Evolutionary conservation across 2,113 vertebrate genomes (phyloP).

Genomic region (Formicarius rufipectus): DNA sequence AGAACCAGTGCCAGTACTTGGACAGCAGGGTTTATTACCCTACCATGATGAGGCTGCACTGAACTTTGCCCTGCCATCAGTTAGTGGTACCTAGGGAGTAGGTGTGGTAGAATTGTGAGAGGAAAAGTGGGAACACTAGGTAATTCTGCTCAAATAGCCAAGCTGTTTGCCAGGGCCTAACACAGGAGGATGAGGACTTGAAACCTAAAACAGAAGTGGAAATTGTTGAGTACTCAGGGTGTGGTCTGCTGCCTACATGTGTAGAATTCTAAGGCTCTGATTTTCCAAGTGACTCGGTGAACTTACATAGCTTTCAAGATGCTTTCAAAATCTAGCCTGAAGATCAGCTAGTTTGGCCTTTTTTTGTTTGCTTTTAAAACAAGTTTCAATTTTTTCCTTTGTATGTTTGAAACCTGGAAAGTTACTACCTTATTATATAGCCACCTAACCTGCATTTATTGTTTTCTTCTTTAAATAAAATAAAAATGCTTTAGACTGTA

Average conservation of each 20-base stretch:
- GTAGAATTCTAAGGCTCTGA: slow-evolving; percentile 52
- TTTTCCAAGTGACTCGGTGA: not conserved
- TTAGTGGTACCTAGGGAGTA: not conserved
- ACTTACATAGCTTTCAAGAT: not conserved
- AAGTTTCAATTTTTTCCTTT: not conserved
- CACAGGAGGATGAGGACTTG: slow-evolving; percentile 17
- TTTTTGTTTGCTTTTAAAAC: not conserved
- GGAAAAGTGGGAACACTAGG: slow-evolving; percentile 45
- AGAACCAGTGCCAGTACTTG: not conserved
- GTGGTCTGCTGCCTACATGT: slow-evolving; percentile 34
- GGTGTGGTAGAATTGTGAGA: not conserved
- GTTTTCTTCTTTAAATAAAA: slow-evolving; percentile 19
- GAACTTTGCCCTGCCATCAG: slow-evolving; percentile 8
- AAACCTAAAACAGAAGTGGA: slow-evolving; percentile 51
- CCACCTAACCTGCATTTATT: not conserved
- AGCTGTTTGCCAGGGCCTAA: slow-evolving; percentile 31
- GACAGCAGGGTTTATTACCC: not conserved
- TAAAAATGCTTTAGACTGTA: not conserved
- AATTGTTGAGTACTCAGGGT: slow-evolving; percentile 50
- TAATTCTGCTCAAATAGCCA: slow-evolving; percentile 47
- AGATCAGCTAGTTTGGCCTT: not conserved
- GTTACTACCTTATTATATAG: not conserved
- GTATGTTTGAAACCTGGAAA: not conserved
- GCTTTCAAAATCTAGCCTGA: not conserved
- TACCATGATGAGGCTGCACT: not conserved